Conservation (phyloP, 2,888 invertebrate genomes). For the Drymonia ruficornis region DNA sequence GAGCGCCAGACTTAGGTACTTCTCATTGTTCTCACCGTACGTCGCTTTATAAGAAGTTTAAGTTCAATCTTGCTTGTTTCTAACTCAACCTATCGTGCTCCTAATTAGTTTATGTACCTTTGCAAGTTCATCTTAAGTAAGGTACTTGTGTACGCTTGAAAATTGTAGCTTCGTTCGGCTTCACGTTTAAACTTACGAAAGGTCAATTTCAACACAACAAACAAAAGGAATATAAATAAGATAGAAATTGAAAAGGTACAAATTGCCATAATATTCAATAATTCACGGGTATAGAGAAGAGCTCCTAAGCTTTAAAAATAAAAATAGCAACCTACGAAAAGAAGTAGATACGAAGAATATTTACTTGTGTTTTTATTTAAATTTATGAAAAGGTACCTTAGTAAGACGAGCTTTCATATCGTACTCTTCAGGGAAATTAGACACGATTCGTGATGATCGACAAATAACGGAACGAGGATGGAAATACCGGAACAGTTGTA, state of each 20-base stretch:
- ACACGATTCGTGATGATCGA: conserved; percentile 24
- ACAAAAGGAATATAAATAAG: too few species aligned
- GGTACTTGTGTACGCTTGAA: too few species aligned
- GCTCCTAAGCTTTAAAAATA: too few species aligned
- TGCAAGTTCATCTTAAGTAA: neutral
- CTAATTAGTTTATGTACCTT: conserved; percentile 8
- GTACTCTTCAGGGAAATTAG: conserved; percentile 20
- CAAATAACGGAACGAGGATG: conserved; percentile 24
- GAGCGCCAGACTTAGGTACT: conserved; percentile 8
- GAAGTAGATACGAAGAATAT: too few species aligned
- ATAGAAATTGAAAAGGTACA: too few species aligned
- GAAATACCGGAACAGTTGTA: conserved; percentile 33
- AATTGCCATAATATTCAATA: too few species aligned
- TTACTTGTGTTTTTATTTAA: too few species aligned
- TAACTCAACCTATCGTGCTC: conserved; percentile 4
- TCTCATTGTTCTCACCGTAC: conserved; percentile 9
- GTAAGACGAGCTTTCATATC: neutral
- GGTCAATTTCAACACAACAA: too few species aligned
- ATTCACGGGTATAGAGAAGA: too few species aligned
- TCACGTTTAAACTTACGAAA: too few species aligned
- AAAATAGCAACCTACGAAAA: too few species aligned
- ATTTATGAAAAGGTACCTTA: neutral
- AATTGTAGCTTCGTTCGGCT: neutral
- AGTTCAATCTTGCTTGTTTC: conserved; percentile 20
- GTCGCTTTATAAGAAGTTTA: conserved; percentile 16